Evolutionary conservation across 2,113 vertebrate genomes (phyloP).

Genomic region (Atractosteus spatula): DNA sequence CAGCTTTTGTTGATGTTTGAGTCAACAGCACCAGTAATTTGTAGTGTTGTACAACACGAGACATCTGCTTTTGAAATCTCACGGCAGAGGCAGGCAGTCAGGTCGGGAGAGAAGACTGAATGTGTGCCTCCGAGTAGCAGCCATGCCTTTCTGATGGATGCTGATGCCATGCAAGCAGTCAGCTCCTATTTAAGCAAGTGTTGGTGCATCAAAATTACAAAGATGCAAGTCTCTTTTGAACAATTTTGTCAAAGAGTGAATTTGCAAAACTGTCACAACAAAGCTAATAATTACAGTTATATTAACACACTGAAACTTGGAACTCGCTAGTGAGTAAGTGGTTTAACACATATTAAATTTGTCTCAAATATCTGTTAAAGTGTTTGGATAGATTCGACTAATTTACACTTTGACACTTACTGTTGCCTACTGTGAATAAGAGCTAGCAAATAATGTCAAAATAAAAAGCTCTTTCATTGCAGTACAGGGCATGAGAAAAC

Average conservation of each 20-base stretch:
- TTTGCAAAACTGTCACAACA: not conserved
- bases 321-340: not conserved
- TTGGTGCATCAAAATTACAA: too few relatives aligned
- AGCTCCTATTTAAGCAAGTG: not conserved
- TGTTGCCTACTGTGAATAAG: slow-evolving; percentile 15
- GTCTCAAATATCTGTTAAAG: slow-evolving; percentile 10
- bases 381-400: slow-evolving; percentile 5
- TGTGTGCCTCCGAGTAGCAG: not conserved
- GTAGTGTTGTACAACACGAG: slow-evolving; percentile 32
- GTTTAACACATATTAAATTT: not conserved
- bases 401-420: slow-evolving; percentile 9
- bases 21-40: slow-evolving; percentile 30
- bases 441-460: slow-evolving; percentile 15
- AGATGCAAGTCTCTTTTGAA: not conserved
- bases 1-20: slow-evolving; percentile 33
- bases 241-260: not conserved
- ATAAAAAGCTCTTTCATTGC: slow-evolving; percentile 3
- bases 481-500: slow-evolving; percentile 7
- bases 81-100: slow-evolving; percentile 26
- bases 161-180: not conserved
- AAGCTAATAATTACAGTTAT: slow-evolving; percentile 7
- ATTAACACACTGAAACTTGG: not conserved
- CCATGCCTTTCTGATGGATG: not conserved
- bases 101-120: slow-evolving; percentile 6
- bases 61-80: slow-evolving; percentile 35